These are phyloP conservation scores for Oceanodroma tethys DNA, from an alignment of 2,113 vertebrate species.

Conservation along the genomic window DNA sequence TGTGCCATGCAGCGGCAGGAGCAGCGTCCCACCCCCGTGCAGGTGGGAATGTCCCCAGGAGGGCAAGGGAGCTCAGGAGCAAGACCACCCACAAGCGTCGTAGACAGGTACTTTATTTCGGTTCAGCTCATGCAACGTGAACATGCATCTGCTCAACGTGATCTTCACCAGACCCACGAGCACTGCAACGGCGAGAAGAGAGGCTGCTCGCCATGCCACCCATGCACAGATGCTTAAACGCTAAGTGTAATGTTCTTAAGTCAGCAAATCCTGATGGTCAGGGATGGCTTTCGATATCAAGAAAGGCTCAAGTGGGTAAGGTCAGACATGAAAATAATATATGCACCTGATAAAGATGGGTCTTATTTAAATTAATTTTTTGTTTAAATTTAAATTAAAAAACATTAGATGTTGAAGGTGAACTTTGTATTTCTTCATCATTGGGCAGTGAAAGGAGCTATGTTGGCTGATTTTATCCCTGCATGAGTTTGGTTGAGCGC, in stretches of 20 bases:
- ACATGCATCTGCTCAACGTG: not conserved
- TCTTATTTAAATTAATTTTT: not conserved
- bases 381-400: not conserved
- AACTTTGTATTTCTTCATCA: not conserved
- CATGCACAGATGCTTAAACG: not conserved
- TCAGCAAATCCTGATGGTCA: not conserved
- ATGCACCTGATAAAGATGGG: not conserved
- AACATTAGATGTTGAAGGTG: not conserved
- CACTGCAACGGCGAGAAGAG: rapidly evolving
- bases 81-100: not conserved
- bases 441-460: not conserved
- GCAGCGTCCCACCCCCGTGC: rapidly evolving
- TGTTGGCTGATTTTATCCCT: not conserved
- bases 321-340: not conserved
- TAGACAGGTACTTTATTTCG: not conserved
- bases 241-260: not conserved
- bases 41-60: not conserved
- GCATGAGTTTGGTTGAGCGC: not conserved
- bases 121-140: rapidly evolving
- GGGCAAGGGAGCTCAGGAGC: not conserved
- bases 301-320: not conserved
- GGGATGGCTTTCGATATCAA: not conserved
- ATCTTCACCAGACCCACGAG: not conserved
- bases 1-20: rapidly evolving
- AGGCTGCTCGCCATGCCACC: not conserved